phyloP scores from a whole-genome alignment of 2,113 vertebrate genomes.

The Speoplatyrhinus poulsoni region DNA sequence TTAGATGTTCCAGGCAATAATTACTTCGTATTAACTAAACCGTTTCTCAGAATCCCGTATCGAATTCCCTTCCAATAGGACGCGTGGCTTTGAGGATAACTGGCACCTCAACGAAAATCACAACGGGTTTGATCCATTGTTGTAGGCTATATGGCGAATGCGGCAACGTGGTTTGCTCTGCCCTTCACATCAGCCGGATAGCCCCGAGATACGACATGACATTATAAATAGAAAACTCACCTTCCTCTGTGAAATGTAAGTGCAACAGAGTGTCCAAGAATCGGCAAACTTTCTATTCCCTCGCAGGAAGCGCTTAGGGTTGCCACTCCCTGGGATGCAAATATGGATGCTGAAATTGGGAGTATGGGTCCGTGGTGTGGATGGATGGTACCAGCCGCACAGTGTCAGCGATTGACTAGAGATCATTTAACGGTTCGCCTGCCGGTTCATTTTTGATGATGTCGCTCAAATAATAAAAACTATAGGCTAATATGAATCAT shows the following conservation, averaged over 20 bases:
- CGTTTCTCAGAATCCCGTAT: not conserved
- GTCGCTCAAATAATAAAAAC: not conserved
- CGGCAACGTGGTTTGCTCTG: slow-evolving; percentile 61
- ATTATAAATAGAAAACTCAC: slow-evolving; percentile 40
- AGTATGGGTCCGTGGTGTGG: slow-evolving; percentile 11
- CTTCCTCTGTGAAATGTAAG: slow-evolving; percentile 27
- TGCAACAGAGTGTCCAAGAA: slow-evolving; percentile 15
- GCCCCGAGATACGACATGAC: slow-evolving; percentile 1
- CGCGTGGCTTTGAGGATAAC: slow-evolving; percentile 21
- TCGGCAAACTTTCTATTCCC: slow-evolving; percentile 33
- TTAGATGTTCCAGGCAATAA: not conserved
- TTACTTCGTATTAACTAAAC: not conserved
- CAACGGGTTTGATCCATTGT: slow-evolving; percentile 66
- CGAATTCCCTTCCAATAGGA: not conserved
- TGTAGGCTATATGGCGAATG: slow-evolving; percentile 51
- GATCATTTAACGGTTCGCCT: slow-evolving; percentile 12
- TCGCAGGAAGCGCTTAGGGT: slow-evolving; percentile 16
- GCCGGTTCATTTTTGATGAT: slow-evolving; percentile 21
- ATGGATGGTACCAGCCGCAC: slow-evolving; percentile 21
- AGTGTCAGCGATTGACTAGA: slow-evolving; percentile 24
- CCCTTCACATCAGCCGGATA: slow-evolving; percentile 25
- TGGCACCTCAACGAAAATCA: slow-evolving; percentile 45
- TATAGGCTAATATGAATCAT: not conserved
- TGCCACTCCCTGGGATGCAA: slow-evolving; percentile 76
- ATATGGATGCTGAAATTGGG: slow-evolving; percentile 69